phyloP scores from a whole-genome alignment of 2,113 vertebrate genomes.

The Nothoprocta perdicaria region DNA sequence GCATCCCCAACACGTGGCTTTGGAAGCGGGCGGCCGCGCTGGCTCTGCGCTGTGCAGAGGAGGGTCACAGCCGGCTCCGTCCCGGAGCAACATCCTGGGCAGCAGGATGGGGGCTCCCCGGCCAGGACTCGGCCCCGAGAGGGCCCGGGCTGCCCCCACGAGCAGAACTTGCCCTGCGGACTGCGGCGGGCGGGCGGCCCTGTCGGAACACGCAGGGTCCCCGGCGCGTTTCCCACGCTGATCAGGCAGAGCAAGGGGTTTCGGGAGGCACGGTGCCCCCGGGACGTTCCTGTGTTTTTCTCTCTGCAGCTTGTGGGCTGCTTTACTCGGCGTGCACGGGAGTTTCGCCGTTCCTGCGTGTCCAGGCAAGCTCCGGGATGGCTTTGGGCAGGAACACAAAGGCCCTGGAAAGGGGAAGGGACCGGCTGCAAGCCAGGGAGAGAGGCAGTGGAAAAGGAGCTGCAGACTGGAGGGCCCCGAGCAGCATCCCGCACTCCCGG shows the following conservation, averaged over 20 bases:
- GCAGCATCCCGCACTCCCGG: neutral
- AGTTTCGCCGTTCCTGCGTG: slow-evolving; percentile 56
- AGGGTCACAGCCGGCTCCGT: neutral
- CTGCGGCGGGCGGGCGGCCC: neutral
- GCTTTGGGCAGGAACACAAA: neutral
- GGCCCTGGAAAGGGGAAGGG: slow-evolving; percentile 15
- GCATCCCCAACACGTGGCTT: neutral
- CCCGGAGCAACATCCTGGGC: neutral
- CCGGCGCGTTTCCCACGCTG: slow-evolving; percentile 59
- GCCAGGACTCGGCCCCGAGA: neutral
- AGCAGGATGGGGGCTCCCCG: neutral
- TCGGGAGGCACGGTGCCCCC: slow-evolving; percentile 56
- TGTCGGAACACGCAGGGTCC: slow-evolving; percentile 63
- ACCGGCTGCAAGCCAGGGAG: neutral
- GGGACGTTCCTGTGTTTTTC: slow-evolving; percentile 43
- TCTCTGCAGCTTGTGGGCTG: slow-evolving; percentile 59
- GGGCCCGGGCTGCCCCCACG: neutral
- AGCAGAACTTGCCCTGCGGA: neutral
- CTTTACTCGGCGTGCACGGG: neutral
- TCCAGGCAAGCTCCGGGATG: slow-evolving; percentile 51
- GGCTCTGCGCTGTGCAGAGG: neutral
- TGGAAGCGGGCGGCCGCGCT: neutral
- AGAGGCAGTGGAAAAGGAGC: neutral
- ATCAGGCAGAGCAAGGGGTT: slow-evolving; percentile 27
- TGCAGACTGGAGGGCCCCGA: neutral